phyloP scores from a whole-genome alignment of 23 tunicate species.

The Oikopleura vanhoeffeni region DNA sequence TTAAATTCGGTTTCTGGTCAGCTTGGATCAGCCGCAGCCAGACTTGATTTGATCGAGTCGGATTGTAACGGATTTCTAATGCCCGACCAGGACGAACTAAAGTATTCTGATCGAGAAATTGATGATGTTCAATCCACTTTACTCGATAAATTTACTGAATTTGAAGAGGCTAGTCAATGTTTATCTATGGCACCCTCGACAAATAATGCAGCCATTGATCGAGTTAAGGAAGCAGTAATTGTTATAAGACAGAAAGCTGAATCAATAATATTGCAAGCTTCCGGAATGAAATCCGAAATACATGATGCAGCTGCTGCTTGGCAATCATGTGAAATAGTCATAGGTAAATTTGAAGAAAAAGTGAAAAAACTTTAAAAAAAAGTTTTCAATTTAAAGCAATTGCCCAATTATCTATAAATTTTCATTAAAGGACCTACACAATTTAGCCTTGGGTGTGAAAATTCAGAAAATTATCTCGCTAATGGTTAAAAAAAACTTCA shows the following conservation, averaged over 20 bases:
- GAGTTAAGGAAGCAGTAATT: background rate
- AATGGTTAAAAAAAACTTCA: no score
- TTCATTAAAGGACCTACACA: no score
- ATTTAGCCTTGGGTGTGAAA: no score
- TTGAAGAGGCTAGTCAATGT: conserved; percentile 8
- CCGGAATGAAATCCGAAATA: conserved; percentile 2
- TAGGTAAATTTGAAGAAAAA: no score
- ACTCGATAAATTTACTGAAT: conserved; percentile 1
- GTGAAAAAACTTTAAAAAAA: no score
- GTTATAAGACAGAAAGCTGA: conserved; percentile 4
- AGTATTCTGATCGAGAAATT: background rate
- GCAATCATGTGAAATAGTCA: background rate
- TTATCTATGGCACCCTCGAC: background rate
- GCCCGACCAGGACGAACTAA: conserved; percentile 14
- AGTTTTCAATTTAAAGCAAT: no score
- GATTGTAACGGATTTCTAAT: conserved; percentile 30
- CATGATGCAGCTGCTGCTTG: conserved; percentile 9
- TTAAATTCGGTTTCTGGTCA: conserved; percentile 41
- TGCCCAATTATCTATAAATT: no score
- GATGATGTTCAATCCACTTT: background rate
- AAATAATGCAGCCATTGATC: background rate
- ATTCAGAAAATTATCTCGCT: no score
- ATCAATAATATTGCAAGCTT: background rate
- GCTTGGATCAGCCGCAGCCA: conserved; percentile 62
- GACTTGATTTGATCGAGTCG: conserved; percentile 58